Percentiles rank a stretch among this genome's conserved stretches.
These are phyloP conservation scores for Gasterosteus aculeatus DNA, from an alignment of 2,113 vertebrate genomes.

Conservation along the genomic window DNA sequence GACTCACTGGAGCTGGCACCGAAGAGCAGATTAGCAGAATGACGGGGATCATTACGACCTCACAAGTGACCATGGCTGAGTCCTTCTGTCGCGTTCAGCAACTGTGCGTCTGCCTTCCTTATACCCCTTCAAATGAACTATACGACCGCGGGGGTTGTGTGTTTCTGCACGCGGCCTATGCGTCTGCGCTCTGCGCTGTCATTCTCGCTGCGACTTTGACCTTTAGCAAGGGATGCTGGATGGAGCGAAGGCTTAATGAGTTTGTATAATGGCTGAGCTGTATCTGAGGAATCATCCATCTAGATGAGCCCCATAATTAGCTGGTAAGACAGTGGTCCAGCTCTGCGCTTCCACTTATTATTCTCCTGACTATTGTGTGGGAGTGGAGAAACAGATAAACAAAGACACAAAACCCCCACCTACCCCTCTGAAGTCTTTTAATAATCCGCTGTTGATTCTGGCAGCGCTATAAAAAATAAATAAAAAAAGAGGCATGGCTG, in stretches of 20 bases:
- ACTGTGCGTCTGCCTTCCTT: conserved; percentile 35
- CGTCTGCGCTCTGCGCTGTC: conserved; percentile 51
- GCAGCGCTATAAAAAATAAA: conserved; percentile 37
- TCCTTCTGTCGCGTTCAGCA: conserved; percentile 63
- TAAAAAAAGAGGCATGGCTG: conserved; percentile 17
- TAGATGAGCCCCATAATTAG: conserved; percentile 76
- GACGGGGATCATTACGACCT: conserved; percentile 64
- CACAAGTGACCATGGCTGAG: conserved; percentile 71
- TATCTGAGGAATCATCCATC: conserved; percentile 77
- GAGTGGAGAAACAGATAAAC: conserved; percentile 67
- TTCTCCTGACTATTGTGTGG: conserved; percentile 69
- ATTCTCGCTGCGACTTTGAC: conserved; percentile 71
- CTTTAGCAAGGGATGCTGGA: conserved; percentile 70
- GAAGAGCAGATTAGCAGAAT: conserved; percentile 67
- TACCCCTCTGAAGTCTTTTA: conserved; percentile 59
- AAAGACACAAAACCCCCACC: conserved; percentile 54
- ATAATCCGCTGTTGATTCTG: conserved; percentile 65
- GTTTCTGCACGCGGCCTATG: conserved; percentile 24
- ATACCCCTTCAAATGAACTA: conserved; percentile 34
- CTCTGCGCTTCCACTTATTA: conserved; percentile 70
- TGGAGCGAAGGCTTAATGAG: conserved; percentile 75
- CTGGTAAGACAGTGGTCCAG: conserved; percentile 71
- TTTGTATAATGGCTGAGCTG: conserved; percentile 75
- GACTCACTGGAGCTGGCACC: conserved; percentile 34
- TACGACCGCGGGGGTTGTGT: conserved; percentile 20